Base-by-base conservation (phyloP, 35 echinoderm and acorn worm genomes). In the Lytechinus variegatus region DNA sequence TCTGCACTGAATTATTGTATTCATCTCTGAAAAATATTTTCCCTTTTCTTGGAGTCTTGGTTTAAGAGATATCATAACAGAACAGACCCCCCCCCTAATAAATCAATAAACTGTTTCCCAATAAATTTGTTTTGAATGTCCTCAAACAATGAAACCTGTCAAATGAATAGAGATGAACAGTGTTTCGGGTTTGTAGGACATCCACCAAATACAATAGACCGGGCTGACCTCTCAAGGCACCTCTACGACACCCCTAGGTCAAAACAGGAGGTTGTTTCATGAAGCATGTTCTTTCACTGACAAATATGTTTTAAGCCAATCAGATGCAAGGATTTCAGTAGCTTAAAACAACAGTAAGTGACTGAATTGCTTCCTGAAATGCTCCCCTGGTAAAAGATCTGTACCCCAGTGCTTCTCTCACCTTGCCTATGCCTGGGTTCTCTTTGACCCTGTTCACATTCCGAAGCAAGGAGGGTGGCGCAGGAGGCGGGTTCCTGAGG, bases 351-450 rank as follows among this genome's bases (percentile, higher is more conserved):
- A 2, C 33, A 44, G 33, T 0, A 0, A 44, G 33, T 44, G 33
- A 44, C 33, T 44, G 33, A 44, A 1, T 44, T 44, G 33, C 2
- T 44, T 44, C 33, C 0, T 44, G 33, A 44, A 44, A 44, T 44
- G 33, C 33, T 44, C 33, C 33, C 33, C 33, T 44, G 33, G 33
- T 44, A 44, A 44, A 44, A 44, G 33, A 44, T 44, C 33, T 44
- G 33, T 44, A 44, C 33, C 33, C 33, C 33, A 44, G 33, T 44
- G n/a, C 66, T 6, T 24, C 14, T 90, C 97, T 95, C 92, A 98
- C 98, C 98, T 99, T 99, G 94, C 98, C 98, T 58, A 98, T 95
- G 27, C 98, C 98, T n/a, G 98, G 98, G 54, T 98, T 96, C 21
- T 99, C 98, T 54, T 99, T 99, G 3, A 99, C 95, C 87, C 98